Conservation (phyloP, 2,888 invertebrate genomes). For the Epiblema foenella region DNA sequence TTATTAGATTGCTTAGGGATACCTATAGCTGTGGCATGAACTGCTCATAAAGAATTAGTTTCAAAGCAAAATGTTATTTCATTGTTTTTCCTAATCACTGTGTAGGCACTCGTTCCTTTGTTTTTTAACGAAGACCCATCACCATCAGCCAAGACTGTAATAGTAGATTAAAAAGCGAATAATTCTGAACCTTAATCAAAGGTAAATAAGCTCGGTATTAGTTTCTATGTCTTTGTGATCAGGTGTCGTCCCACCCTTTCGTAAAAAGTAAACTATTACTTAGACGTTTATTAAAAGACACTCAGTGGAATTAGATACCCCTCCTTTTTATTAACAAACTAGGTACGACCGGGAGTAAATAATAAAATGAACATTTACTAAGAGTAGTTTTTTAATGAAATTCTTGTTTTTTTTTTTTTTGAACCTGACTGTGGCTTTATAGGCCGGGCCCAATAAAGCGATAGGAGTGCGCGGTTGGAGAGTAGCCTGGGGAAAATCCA, state of each 20-base stretch:
- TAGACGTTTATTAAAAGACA: constrained; percentile 40
- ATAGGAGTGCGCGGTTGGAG: too few species aligned
- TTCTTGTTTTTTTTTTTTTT: too few species aligned
- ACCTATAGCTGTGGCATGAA: too few species aligned
- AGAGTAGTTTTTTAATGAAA: too few species aligned
- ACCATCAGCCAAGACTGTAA: too few species aligned
- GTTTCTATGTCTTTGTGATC: constrained; percentile 15
- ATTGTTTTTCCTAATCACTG: constrained; percentile 14
- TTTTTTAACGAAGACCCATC: constrained; percentile 21
- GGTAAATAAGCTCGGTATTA: constrained; percentile 3
- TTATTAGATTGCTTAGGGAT: too few species aligned
- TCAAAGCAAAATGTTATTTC: constrained; percentile 11
- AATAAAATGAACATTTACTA: too few species aligned
- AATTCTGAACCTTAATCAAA: constrained; percentile 11
- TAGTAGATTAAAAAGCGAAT: background rate
- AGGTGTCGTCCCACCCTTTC: constrained; percentile 21
- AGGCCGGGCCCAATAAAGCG: too few species aligned
- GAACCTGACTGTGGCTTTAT: too few species aligned
- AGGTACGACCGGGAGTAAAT: too few species aligned
- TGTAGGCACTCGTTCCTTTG: constrained; percentile 8
- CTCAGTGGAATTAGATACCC: constrained; percentile 25
- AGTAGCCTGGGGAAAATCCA: too few species aligned
- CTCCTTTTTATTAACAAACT: constrained; percentile 12
- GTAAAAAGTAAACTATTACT: constrained; percentile 29
- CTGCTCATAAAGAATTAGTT: constrained; percentile 7